Base-by-base conservation (phyloP, 2,113 vertebrate species). In the Cyprinodon variegatus region DNA sequence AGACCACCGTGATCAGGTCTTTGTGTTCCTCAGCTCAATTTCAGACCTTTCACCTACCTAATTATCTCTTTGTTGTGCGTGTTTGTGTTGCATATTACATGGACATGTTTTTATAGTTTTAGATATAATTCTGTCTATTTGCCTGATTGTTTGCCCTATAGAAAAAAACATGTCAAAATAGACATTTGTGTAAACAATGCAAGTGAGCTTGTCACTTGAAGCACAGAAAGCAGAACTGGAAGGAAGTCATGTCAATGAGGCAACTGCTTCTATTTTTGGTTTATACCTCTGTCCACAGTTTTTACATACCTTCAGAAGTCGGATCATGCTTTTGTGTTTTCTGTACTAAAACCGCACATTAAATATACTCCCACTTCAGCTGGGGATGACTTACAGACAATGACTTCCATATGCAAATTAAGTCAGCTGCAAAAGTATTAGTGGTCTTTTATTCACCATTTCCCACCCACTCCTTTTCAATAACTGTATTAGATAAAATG, bases 11-110 rank as follows among this genome's bases (percentile, higher is more conserved):
- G 83, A 87, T 86, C 72, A 72, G 82, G 76, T 80, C 72, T 37
- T 66, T 45, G 72, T 74, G 78, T 83, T 68, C 57, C 70, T 64
- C 84, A 73, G 83, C 86, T 90, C 89, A 76, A 88, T 91, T 88
- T 81, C 85, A 86, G 79, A 86, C 82, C 82, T 81, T 67, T 88
- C 70, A 79, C 86, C 78, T 79, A 22, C 68, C 68, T 78, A 62
- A 78, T 87, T 88, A 85, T 81, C 63, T 59, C 61, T 39, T 65
- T 3, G 1, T 65, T 72, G 77, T 72, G 68, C 75, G 71, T 29
- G 62, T 57, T 29, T 69, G 63, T 53, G 82, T 65, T 41, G 13
- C 66, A 43, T 65, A 46, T 61, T 20, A n/a, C 40, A 39, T 7
- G 36, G 38, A 20, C 1, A 41, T 13, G 53, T 64, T 8, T 73